Conservation (phyloP, 2,797 vertebrate genomes). For the Lithobates pipiens region DNA sequence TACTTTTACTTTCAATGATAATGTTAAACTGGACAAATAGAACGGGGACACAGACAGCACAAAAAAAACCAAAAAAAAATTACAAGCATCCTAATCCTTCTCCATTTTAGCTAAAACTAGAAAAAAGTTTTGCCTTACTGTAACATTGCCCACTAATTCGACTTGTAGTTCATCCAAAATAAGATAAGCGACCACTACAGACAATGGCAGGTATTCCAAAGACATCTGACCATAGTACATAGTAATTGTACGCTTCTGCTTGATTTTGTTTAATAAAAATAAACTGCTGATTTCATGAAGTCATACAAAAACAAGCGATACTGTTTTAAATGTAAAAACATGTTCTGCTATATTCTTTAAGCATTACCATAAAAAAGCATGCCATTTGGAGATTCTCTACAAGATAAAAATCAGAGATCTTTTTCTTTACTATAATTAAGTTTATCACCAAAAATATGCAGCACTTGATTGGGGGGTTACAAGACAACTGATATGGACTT, state of each 20-base stretch:
- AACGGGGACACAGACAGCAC: no score
- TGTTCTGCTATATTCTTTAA: slow-evolving; percentile 19
- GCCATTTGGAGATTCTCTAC: background rate
- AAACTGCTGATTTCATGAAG: slow-evolving; percentile 19
- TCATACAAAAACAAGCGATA: background rate
- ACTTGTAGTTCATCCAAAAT: no score
- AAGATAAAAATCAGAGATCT: slow-evolving; percentile 33
- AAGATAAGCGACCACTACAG: background rate
- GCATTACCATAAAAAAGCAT: slow-evolving; percentile 30
- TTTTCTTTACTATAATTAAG: slow-evolving; percentile 34
- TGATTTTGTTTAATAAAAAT: background rate
- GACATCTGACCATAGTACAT: background rate
- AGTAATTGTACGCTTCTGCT: background rate
- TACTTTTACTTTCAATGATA: no score
- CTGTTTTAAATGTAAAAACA: slow-evolving; percentile 7
- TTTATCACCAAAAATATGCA: slow-evolving; percentile 43
- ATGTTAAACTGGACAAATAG: no score
- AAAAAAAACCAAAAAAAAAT: no score
- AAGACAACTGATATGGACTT: slow-evolving; percentile 46
- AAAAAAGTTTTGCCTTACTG: no score
- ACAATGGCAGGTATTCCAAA: background rate
- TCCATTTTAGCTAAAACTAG: no score
- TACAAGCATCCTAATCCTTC: no score
- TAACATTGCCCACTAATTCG: no score
- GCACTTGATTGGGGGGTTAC: slow-evolving; percentile 25